Base-by-base conservation (phyloP, 1,140 invertebrate genomes). In the Drosophila cardini region DNA sequence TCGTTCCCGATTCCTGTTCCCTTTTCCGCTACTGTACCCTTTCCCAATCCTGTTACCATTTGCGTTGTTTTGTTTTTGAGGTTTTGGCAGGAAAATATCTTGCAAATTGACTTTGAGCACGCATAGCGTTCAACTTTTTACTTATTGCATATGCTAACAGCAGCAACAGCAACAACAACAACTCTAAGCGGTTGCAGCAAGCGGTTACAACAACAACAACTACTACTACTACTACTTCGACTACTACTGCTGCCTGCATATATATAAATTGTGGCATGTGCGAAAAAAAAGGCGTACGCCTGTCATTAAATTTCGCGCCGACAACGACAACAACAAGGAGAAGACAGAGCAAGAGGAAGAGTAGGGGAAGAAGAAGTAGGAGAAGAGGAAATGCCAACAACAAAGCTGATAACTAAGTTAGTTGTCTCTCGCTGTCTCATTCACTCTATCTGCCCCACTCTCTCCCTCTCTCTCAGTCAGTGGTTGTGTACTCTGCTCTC, bases 241-340 rank as follows among this genome's bases (percentile, higher is more conserved):
- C 55, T 55, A 57, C 52, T 55, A 67, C 55, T 55, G 50, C 52
- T 55, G 52, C 34, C 45, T 67, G 61, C 62, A 67, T 58, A 67
- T 58, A 30, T 70, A 16, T 26, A 78, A 67, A 60, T 75, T 86
- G 78, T 81, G 81, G 74, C 74, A 86, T 81, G 80, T 82, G 80
- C 65, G 71, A 82, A 81, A 87, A 81, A 67, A 77, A 77, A 81
- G 78, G 82, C 78, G 82, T 78, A 72, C 75, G 71, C 75, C 67
- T 86, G 78, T 86, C 82, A 86, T 86, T 87, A 86, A 76, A 82
- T 86, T 86, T 86, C 78, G 83, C 78, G 83, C 78, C 82, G 68
- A 63, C 67, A 69, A 60, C 65, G 50, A 9, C 56, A 56, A 18
- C 53, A 13, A 43, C 21, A 70, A 16, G 30, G 62, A 57, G 67